These are phyloP conservation scores for Entomyzon cyanotis DNA, from an alignment of 2,113 vertebrate species.

Conservation along the genomic window DNA sequence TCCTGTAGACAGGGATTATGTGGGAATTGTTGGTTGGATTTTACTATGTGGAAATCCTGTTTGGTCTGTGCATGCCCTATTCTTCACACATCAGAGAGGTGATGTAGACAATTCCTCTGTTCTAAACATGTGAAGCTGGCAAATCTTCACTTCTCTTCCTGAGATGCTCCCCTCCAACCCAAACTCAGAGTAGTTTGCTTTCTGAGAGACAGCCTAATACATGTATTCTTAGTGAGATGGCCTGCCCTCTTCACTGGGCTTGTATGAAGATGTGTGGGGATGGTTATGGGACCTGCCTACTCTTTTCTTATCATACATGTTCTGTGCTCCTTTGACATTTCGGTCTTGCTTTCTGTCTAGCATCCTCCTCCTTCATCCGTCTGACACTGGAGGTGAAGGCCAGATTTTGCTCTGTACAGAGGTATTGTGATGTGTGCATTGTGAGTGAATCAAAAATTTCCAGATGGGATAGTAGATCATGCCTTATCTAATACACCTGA, in stretches of 20 bases:
- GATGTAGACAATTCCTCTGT: background rate
- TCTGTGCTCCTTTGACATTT: background rate
- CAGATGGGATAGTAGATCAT: background rate
- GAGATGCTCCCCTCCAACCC: background rate
- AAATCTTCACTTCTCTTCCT: background rate
- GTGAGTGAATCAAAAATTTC: background rate
- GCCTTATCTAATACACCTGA: background rate
- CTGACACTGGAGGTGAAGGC: conserved; percentile 88
- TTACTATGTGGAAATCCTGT: background rate
- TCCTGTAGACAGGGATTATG: background rate
- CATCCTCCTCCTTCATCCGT: conserved; percentile 87
- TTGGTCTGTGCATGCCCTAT: background rate
- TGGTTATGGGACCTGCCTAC: background rate
- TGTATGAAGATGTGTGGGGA: background rate
- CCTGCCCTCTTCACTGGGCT: background rate
- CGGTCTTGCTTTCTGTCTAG: conserved; percentile 66
- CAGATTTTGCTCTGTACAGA: conserved; percentile 82
- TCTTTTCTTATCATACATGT: accelerated
- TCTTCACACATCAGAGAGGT: background rate
- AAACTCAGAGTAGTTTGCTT: background rate
- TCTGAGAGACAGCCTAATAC: background rate
- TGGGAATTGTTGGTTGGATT: background rate
- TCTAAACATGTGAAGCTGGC: background rate
- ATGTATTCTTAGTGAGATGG: background rate
- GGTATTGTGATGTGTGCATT: conserved; percentile 69